Conservation (phyloP, 2,113 vertebrate genomes). For the Ceyx margarethae region DNA sequence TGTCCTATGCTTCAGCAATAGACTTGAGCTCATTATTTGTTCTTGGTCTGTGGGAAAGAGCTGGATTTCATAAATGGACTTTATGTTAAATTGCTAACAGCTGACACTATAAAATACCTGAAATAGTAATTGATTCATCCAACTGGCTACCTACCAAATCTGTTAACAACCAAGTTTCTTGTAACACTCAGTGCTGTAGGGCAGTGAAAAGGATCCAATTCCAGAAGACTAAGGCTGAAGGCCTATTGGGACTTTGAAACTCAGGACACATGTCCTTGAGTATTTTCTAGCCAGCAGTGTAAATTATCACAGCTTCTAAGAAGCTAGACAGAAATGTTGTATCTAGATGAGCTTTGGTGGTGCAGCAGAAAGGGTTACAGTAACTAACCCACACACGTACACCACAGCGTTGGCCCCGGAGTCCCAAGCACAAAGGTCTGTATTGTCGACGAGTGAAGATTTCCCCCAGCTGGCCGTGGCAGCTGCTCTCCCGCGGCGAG, state of each 20-base stretch:
- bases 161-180: neutral
- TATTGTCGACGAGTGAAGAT: neutral
- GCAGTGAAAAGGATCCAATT: neutral
- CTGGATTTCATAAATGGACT: neutral
- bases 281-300: neutral
- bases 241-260: neutral
- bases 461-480: neutral
- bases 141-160: neutral
- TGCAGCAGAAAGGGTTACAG: neutral
- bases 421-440: neutral
- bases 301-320: neutral
- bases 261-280: rapidly evolving
- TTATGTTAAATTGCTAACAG: neutral
- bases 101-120: neutral
- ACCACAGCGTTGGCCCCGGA: rapidly evolving
- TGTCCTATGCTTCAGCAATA: neutral
- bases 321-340: rapidly evolving
- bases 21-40: neutral
- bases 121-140: neutral
- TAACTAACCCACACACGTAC: rapidly evolving
- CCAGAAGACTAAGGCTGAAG: neutral
- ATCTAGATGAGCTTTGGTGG: neutral
- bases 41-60: neutral
- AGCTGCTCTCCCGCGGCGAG: neutral
- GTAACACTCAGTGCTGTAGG: neutral